A percentile compares a stretch with the other conserved stretches of the same genome.
phyloP scores from a whole-genome alignment of 2,797 vertebrate species.

The Bovichtus diacanthus region DNA sequence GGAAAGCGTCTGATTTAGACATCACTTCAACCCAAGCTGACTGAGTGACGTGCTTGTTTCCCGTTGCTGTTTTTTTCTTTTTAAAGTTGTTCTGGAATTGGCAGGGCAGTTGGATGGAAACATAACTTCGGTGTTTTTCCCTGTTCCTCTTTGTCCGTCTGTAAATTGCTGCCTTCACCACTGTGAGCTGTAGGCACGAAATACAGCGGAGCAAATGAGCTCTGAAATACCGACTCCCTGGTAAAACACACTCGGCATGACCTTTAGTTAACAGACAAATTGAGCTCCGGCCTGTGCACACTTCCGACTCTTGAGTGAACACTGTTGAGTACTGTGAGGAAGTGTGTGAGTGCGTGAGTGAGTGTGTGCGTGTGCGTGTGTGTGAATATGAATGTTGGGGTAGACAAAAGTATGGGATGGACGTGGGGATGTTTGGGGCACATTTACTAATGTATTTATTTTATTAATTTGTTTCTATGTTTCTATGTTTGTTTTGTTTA shows the following conservation, averaged over 20 bases:
- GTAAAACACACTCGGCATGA: conserved; percentile 67
- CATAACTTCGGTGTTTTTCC: background rate
- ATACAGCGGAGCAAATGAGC: conserved; percentile 61
- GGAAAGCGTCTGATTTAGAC: background rate
- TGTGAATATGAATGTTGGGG: background rate
- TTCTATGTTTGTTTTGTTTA: background rate
- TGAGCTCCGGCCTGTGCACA: conserved; percentile 57
- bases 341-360: conserved; percentile 20
- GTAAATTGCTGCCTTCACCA: conserved; percentile 46
- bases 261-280: conserved; percentile 75
- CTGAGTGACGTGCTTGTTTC: background rate
- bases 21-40: background rate
- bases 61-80: background rate
- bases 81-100: background rate
- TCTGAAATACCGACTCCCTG: conserved; percentile 60
- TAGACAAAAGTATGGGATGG: background rate
- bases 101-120: conserved; percentile 25
- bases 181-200: conserved; percentile 37
- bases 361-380: background rate
- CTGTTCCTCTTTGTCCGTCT: conserved; percentile 26
- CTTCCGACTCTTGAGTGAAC: conserved; percentile 40
- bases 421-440: background rate
- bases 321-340: conserved; percentile 5
- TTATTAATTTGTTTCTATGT: background rate
- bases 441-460: background rate